A percentile compares a stretch with the other conserved stretches of the same genome.
phyloP scores from a whole-genome alignment of 2,888 invertebrate species.

The Syrphus vitripennis region DNA sequence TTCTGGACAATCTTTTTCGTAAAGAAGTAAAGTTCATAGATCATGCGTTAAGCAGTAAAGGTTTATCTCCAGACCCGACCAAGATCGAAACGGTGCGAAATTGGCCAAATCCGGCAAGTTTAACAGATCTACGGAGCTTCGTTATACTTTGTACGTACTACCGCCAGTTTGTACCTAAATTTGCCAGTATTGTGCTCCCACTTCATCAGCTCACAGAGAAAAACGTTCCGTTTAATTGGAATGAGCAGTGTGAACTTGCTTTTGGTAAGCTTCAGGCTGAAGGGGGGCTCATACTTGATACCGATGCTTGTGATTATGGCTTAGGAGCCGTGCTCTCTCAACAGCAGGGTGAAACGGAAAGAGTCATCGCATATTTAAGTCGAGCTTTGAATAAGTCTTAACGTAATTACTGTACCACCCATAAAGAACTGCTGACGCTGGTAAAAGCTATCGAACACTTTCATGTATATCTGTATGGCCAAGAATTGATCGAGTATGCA shows the following conservation, averaged over 20 bases:
- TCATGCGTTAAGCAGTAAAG: background rate
- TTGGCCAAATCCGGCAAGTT: too few species aligned
- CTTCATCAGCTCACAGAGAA: background rate
- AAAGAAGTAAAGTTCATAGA: background rate
- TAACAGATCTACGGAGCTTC: too few species aligned
- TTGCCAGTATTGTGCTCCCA: background rate
- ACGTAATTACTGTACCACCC: slow-evolving; percentile 2
- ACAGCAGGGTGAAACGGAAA: too few species aligned
- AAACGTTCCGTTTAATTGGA: background rate
- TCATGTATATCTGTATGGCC: slow-evolving; percentile 6
- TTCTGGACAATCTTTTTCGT: background rate
- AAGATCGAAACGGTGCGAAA: background rate
- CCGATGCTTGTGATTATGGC: background rate
- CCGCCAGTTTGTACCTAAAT: background rate
- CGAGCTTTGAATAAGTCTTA: too few species aligned
- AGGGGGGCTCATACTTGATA: slow-evolving; percentile 11
- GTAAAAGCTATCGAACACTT: background rate
- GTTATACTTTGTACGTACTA: background rate
- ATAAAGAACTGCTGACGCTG: background rate
- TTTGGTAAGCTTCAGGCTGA: background rate
- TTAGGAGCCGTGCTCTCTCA: too few species aligned
- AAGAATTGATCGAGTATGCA: background rate
- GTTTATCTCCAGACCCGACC: too few species aligned
- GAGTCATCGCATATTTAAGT: too few species aligned
- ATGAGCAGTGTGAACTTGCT: background rate